Base-by-base conservation (phyloP, 2,888 invertebrate genomes). In the Entomobrya proxima region DNA sequence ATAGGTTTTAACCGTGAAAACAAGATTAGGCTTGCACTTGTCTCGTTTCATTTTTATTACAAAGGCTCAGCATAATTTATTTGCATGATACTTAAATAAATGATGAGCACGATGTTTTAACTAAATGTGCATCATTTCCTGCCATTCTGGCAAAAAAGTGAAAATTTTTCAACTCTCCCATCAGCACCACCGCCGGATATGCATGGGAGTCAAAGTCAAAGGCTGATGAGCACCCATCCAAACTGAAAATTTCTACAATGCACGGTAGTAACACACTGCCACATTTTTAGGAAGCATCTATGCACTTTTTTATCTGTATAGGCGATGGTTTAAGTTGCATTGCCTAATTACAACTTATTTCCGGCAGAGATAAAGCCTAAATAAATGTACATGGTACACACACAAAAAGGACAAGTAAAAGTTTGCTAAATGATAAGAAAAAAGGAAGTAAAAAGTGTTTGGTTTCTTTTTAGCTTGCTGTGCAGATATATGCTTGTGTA, bases 61-160 rank as follows among this genome's bases (percentile, higher is more conserved):
- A n/a, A n/a, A n/a, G n/a, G n/a, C n/a, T n/a, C n/a, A n/a, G n/a
- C n/a, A n/a, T n/a, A n/a, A n/a, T n/a, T n/a, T n/a, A n/a, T n/a
- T n/a, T n/a, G n/a, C n/a, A n/a, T n/a, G n/a, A n/a, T n/a, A n/a
- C 50, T 18, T 18, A 58, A n/a, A 13, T 2, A 30, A 30, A 11
- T 55, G 27, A 21, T 67, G 40, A 40, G n/a, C 27, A 47, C 18
- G 30, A 50, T n/a, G n/a, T n/a, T 72, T 69, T 47, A 47, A n/a
- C 30, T 37, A 75, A 55, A 37, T 75, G 75, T 75, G 75, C 75
- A 75, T 75, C 52, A 55, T 75, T 75, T 75, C 75, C 75, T 72
- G 69, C 15, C 44, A 47, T 47, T 30, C 35, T 7, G 1, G 37
- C 55, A 75, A 75, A n/a, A n/a, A 75, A 75, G 75, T 52, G 75